Evolutionary conservation across 2,888 invertebrate species (phyloP).

Genomic region (Digitonthophagus gazella): DNA sequence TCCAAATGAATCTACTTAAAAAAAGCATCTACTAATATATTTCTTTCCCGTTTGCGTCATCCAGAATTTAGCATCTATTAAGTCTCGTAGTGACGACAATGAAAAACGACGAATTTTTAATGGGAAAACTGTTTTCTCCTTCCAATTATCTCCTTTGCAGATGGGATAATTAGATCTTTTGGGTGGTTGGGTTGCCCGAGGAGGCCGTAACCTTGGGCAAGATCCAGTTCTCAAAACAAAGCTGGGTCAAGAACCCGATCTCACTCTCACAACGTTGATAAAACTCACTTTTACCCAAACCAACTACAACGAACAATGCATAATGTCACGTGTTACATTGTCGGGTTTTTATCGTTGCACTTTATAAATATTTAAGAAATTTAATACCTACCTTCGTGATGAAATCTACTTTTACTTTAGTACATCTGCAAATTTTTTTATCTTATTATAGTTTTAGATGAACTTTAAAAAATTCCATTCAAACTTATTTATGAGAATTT

Average conservation of each 20-base stretch:
- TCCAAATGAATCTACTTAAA: background rate
- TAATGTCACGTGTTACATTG: slow-evolving; percentile 8
- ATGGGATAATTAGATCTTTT: background rate
- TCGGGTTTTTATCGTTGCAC: slow-evolving; percentile 21
- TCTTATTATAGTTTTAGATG: too few relatives aligned
- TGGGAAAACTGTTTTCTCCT: background rate
- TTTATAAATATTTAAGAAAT: slow-evolving; percentile 28
- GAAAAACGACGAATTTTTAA: background rate
- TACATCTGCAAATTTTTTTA: background rate
- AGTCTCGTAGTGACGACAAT: too few relatives aligned
- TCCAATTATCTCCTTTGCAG: background rate
- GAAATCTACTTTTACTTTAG: too few relatives aligned
- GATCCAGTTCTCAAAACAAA: slow-evolving; percentile 44
- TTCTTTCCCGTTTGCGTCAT: background rate
- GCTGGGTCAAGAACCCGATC: slow-evolving; percentile 46
- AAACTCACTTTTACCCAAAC: slow-evolving; percentile 19
- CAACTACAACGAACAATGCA: background rate
- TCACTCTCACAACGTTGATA: slow-evolving; percentile 34
- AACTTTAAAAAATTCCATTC: too few relatives aligned
- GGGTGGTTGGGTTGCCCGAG: background rate
- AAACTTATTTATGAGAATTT: too few relatives aligned
- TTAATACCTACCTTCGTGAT: too few relatives aligned
- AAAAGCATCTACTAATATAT: background rate
- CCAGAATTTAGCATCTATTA: background rate
- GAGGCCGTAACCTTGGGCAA: slow-evolving; percentile 39